A percentile compares a stretch with the other conserved stretches of the same genome.
These are phyloP conservation scores for Sebastes oblongus DNA, from an alignment of 2,797 vertebrate genomes.

Conservation along the genomic window DNA sequence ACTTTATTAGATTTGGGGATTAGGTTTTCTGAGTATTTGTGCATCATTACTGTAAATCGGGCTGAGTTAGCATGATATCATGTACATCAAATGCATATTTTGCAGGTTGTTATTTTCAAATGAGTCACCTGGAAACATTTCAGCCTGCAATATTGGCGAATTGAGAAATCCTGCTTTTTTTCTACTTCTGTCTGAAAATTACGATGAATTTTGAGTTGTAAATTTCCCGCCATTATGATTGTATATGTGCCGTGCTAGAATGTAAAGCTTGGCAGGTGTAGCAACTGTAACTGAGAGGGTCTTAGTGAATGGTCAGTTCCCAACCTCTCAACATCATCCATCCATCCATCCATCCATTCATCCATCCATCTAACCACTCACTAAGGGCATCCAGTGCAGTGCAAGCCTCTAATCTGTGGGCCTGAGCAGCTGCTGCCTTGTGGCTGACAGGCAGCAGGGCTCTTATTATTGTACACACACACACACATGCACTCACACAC, in stretches of 20 bases:
- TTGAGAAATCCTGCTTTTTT: background rate
- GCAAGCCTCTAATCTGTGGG: conserved; percentile 79
- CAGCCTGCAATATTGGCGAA: background rate
- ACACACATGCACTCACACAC: conserved; percentile 48
- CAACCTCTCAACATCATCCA: conserved; percentile 31
- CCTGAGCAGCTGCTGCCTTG: conserved; percentile 78
- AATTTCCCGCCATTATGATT: background rate
- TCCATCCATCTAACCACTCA: conserved; percentile 72
- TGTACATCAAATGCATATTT: background rate
- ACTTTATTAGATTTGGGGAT: background rate
- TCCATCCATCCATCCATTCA: conserved; percentile 49
- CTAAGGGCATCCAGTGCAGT: conserved; percentile 73
- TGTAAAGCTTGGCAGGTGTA: conserved; percentile 42
- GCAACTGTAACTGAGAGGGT: conserved; percentile 6
- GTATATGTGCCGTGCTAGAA: background rate
- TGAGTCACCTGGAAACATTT: fast-evolving
- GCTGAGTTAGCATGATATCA: background rate
- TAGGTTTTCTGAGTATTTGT: background rate
- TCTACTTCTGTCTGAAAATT: background rate
- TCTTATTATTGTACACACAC: conserved; percentile 76
- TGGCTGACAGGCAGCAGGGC: conserved; percentile 76
- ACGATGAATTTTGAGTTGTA: background rate
- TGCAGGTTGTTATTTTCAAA: background rate
- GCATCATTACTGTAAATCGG: background rate
- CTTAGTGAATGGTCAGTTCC: conserved; percentile 24